phyloP scores from a whole-genome alignment of 2,888 invertebrate genomes.

The Acronicta psi region DNA sequence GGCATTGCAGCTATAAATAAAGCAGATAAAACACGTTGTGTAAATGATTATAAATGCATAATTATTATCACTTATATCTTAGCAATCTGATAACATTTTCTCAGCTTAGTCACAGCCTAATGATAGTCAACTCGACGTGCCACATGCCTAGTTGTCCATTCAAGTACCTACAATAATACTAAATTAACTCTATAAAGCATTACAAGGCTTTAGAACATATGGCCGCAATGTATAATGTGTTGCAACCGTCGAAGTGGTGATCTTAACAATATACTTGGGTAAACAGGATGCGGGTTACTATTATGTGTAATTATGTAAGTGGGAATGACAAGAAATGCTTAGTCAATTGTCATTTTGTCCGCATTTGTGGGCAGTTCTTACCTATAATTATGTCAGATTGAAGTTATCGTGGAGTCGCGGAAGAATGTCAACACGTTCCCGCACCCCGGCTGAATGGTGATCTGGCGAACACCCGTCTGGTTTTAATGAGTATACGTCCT shows the following conservation, averaged over 20 bases:
- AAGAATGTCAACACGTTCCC: too few species aligned
- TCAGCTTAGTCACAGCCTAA: conserved; percentile 42
- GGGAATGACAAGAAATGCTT: conserved; percentile 27
- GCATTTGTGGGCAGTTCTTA: conserved; percentile 2
- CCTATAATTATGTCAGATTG: too few species aligned
- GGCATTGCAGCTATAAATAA: neutral
- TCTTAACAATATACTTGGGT: conserved; percentile 52
- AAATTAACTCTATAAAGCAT: conserved; percentile 61
- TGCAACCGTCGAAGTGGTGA: conserved; percentile 31
- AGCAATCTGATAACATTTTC: conserved; percentile 25
- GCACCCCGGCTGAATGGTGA: too few species aligned
- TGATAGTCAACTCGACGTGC: conserved; percentile 32
- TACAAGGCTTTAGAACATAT: conserved; percentile 65
- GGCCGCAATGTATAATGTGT: conserved; percentile 50
- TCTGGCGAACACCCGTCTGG: too few species aligned
- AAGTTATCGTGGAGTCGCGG: too few species aligned
- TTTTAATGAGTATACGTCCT: too few species aligned
- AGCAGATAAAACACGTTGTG: neutral
- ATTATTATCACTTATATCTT: too few species aligned
- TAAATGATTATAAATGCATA: too few species aligned
- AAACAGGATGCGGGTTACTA: conserved; percentile 39
- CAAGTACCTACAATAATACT: conserved; percentile 61
- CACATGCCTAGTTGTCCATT: conserved; percentile 47
- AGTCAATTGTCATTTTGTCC: conserved; percentile 30
- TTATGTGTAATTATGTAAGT: conserved; percentile 21